Conservation (phyloP, 2,113 vertebrate species). For the Calidris pygmaea region DNA sequence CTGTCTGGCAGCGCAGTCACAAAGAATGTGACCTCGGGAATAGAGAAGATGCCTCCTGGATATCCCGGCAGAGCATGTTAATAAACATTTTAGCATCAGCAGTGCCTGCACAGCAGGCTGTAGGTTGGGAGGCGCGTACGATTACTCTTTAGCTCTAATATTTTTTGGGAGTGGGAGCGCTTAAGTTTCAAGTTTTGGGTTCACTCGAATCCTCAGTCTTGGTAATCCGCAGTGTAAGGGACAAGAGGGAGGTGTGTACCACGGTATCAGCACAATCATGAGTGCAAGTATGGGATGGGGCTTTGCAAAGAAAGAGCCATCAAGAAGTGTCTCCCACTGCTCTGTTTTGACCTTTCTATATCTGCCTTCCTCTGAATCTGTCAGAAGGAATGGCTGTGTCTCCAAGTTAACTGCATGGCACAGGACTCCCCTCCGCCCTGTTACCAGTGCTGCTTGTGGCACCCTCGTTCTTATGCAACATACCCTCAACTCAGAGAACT, state of each 20-base stretch:
- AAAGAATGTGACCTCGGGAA: conserved; percentile 47
- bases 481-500: not conserved
- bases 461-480: fast-evolving
- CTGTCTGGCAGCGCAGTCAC: conserved; percentile 4
- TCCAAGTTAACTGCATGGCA: not conserved
- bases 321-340: not conserved
- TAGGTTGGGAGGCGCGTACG: not conserved
- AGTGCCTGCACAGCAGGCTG: not conserved
- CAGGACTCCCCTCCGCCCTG: not conserved
- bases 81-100: not conserved
- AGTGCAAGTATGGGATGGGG: not conserved
- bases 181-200: not conserved
- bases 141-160: not conserved
- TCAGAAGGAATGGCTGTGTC: not conserved
- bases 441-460: not conserved
- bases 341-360: not conserved
- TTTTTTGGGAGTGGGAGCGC: not conserved
- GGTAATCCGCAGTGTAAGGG: not conserved
- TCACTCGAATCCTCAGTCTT: not conserved
- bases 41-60: not conserved
- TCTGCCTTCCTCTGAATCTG: not conserved
- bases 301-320: not conserved
- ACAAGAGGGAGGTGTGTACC: not conserved
- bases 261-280: not conserved
- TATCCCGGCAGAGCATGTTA: not conserved